phyloP scores from a whole-genome alignment of 2,888 invertebrate species.

The Pantelozetes paolii region DNA sequence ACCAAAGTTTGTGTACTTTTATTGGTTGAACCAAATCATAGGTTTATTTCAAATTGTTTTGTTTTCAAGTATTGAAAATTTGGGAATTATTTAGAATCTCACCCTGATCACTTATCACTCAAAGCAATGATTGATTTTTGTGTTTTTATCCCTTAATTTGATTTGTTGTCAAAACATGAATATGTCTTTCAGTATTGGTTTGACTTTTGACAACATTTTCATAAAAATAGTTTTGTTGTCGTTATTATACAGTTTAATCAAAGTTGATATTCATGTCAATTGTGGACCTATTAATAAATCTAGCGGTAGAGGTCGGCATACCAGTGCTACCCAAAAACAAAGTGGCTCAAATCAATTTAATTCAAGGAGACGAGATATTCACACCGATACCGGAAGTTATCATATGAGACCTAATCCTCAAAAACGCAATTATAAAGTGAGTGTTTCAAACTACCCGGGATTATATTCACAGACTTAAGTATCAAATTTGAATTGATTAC shows the following conservation, averaged over 20 bases:
- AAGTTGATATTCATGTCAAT: slow-evolving; percentile 5
- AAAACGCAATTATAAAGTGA: too few species aligned
- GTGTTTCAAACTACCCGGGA: too few species aligned
- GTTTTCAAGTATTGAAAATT: background rate
- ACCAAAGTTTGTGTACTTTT: background rate
- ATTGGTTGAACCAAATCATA: background rate
- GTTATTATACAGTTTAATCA: background rate
- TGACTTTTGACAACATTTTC: background rate
- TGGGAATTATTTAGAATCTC: too few species aligned
- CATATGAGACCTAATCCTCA: too few species aligned
- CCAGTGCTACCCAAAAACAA: background rate
- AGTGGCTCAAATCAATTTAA: background rate
- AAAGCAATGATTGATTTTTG: too few species aligned
- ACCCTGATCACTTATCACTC: too few species aligned
- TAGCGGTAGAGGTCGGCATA: background rate
- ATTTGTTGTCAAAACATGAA: background rate
- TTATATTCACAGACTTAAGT: too few species aligned
- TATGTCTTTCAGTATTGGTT: background rate
- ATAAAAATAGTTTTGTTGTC: background rate
- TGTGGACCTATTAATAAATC: slow-evolving; percentile 12
- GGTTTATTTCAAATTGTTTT: background rate
- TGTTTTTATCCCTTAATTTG: too few species aligned
- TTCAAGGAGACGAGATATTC: slow-evolving; percentile 4
- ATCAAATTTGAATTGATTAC: too few species aligned
- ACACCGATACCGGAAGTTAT: too few species aligned